Percentiles rank a stretch among this genome's conserved stretches.
phyloP scores from a whole-genome alignment of 2,888 invertebrate species.

The Apotomis capreana region DNA sequence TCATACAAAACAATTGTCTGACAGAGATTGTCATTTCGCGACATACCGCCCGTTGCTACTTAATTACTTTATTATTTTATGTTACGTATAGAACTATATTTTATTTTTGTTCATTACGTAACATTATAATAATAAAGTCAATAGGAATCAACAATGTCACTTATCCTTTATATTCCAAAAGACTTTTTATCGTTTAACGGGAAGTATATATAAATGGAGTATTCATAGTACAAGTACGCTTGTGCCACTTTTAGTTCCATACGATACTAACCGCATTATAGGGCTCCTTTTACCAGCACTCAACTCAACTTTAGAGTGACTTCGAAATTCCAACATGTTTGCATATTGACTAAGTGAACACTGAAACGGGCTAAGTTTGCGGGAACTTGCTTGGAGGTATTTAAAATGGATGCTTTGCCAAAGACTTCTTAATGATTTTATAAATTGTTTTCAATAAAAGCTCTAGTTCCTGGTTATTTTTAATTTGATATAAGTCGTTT shows the following conservation, averaged over 20 bases:
- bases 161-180: background rate
- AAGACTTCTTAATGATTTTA: background rate
- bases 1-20: too few species aligned
- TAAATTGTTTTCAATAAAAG: background rate
- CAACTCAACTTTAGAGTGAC: conserved; percentile 52
- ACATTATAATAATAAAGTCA: too few species aligned
- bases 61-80: too few species aligned
- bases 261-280: conserved; percentile 38
- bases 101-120: too few species aligned
- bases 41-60: too few species aligned
- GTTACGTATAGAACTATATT: too few species aligned
- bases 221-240: background rate
- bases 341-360: conserved; percentile 55
- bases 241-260: conserved; percentile 1
- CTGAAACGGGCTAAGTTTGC: conserved; percentile 28
- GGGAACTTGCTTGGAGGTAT: conserved; percentile 4
- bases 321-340: conserved; percentile 65
- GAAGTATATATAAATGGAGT: background rate
- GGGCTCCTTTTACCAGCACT: conserved; percentile 47
- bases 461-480: background rate
- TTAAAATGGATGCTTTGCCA: background rate
- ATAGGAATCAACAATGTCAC: background rate
- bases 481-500: background rate
- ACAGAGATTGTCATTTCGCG: too few species aligned
- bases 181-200: background rate